These are phyloP conservation scores for Pollenia griseotomentosa DNA, from an alignment of 2,888 invertebrate species.

Conservation along the genomic window DNA sequence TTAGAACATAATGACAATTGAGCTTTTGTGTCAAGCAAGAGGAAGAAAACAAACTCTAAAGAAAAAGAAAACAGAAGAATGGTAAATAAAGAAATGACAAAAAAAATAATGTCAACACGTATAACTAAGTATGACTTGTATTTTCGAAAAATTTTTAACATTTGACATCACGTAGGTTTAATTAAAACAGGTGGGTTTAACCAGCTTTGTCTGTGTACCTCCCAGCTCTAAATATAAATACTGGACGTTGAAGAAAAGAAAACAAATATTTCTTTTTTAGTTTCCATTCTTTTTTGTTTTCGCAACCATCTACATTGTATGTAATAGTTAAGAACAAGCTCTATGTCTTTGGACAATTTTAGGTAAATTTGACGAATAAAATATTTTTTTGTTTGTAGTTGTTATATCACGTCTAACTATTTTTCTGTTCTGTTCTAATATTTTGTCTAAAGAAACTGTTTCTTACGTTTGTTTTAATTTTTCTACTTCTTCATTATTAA, in stretches of 20 bases:
- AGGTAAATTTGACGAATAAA: background rate
- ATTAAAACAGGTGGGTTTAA: slow-evolving; percentile 72
- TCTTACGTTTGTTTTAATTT: slow-evolving; percentile 15
- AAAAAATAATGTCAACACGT: slow-evolving; percentile 60
- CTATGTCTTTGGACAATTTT: background rate
- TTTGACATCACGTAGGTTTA: slow-evolving; percentile 74
- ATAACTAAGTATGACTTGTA: slow-evolving; percentile 30
- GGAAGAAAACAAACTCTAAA: slow-evolving; percentile 28
- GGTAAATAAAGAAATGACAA: slow-evolving; percentile 39
- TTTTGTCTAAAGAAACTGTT: slow-evolving; percentile 1
- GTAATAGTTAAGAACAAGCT: background rate
- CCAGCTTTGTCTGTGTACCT: slow-evolving; percentile 1
- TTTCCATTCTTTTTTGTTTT: background rate
- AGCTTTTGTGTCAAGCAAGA: slow-evolving; percentile 43
- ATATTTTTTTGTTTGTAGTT: slow-evolving; percentile 20
- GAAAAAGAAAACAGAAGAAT: slow-evolving; percentile 30
- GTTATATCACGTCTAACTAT: slow-evolving; percentile 47
- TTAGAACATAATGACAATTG: slow-evolving; percentile 68
- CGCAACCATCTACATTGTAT: too few relatives aligned
- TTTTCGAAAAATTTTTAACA: slow-evolving; percentile 40
- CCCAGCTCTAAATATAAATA: background rate
- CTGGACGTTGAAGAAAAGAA: slow-evolving; percentile 1
- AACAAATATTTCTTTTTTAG: slow-evolving; percentile 34
- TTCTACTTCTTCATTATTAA: slow-evolving; percentile 7
- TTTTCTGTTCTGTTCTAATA: slow-evolving; percentile 3